These are phyloP conservation scores for Neotoma lepida DNA, from an alignment of 2,113 vertebrate species.

Conservation along the genomic window DNA sequence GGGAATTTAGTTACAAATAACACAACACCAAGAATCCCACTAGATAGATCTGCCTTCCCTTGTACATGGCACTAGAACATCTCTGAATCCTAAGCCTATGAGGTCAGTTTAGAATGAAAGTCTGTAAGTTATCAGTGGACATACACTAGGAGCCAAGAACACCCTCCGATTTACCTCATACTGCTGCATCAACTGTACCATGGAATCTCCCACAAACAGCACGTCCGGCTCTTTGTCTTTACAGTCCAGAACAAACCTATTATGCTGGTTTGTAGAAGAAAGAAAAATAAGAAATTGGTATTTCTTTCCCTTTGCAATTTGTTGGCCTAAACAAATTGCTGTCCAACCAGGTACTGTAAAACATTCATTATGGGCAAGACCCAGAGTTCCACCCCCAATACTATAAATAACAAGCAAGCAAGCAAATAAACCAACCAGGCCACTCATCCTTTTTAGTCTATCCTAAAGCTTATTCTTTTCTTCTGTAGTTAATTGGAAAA, in stretches of 20 bases:
- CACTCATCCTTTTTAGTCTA: neutral
- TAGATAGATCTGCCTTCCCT: neutral
- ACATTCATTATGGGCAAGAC: neutral
- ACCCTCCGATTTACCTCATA: conserved; percentile 88
- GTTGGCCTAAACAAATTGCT: conserved; percentile 7
- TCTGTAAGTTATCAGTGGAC: neutral
- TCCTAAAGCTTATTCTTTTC: neutral
- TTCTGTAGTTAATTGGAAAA: neutral
- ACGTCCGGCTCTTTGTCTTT: conserved; percentile 93
- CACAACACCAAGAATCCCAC: neutral
- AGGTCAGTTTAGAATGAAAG: neutral
- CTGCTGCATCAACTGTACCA: conserved; percentile 97
- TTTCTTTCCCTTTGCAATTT: accelerated
- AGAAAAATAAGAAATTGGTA: conserved; percentile 47
- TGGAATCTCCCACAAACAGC: conserved; percentile 97
- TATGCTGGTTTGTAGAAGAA: conserved; percentile 84
- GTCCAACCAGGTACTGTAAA: neutral
- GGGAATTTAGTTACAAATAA: neutral
- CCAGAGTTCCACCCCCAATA: neutral
- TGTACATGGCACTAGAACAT: neutral
- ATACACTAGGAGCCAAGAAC: accelerated
- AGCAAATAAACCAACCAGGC: neutral
- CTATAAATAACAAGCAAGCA: neutral
- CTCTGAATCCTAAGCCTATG: neutral
- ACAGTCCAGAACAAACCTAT: conserved; percentile 89